These are phyloP conservation scores for Corythornis madagascariensis DNA, from an alignment of 2,113 vertebrate genomes.

Conservation along the genomic window DNA sequence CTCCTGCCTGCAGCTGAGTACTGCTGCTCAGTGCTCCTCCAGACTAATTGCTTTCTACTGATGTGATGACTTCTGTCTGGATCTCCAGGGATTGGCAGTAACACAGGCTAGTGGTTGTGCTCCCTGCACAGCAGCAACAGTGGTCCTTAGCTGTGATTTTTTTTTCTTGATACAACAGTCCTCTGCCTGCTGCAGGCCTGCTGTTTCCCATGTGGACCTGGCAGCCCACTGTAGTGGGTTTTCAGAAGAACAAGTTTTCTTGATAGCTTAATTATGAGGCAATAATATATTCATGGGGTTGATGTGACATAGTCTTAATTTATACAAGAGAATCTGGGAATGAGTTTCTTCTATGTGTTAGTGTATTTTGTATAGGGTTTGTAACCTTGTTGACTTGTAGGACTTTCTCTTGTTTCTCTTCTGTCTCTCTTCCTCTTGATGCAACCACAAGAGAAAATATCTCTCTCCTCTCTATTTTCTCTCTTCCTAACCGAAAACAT, in stretches of 20 bases:
- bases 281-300: neutral
- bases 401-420: neutral
- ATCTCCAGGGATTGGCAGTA: neutral
- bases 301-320: neutral
- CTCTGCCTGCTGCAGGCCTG: neutral
- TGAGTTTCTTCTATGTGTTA: neutral
- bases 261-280: neutral
- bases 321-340: neutral
- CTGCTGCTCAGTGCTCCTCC: neutral
- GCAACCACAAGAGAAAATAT: neutral
- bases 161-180: neutral
- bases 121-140: neutral
- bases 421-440: neutral
- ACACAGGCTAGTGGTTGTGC: rapidly evolving
- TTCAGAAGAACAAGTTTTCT: neutral
- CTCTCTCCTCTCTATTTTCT: neutral
- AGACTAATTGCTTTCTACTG: neutral
- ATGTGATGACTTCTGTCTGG: neutral
- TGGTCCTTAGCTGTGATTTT: neutral
- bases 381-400: neutral
- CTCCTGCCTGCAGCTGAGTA: neutral
- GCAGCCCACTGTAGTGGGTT: neutral
- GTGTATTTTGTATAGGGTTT: neutral
- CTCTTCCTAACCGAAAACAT: neutral
- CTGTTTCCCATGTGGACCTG: neutral